A percentile compares a stretch with the other conserved stretches of the same genome.
Conservation (phyloP, 2,797 vertebrate species). For the Tiaroga cobitis region DNA sequence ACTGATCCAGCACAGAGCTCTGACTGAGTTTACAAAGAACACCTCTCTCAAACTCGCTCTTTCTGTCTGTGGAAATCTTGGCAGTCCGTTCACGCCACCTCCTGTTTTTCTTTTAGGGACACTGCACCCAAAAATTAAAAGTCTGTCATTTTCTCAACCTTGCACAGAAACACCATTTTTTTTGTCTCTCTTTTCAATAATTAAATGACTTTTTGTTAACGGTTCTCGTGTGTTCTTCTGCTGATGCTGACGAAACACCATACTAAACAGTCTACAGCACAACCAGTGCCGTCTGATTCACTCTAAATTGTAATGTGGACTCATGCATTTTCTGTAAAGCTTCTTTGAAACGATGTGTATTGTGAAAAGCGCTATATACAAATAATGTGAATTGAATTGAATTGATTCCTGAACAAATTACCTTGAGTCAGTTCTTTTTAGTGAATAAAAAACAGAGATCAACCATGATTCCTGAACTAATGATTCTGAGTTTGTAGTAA, state of each 20-base stretch:
- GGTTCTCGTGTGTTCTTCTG: neutral
- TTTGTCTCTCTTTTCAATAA: neutral
- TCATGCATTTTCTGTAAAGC: too few relatives aligned
- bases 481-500: neutral
- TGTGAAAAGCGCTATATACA: too few relatives aligned
- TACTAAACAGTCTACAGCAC: neutral
- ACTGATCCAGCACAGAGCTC: constrained; percentile 53
- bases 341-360: too few relatives aligned
- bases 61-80: constrained; percentile 33
- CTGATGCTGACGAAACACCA: neutral
- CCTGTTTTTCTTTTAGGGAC: constrained; percentile 10
- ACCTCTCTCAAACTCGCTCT: constrained; percentile 31
- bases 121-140: neutral
- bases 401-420: neutral
- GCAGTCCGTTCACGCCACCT: neutral
- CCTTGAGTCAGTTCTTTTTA: neutral
- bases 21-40: constrained; percentile 48
- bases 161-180: neutral
- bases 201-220: neutral
- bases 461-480: neutral
- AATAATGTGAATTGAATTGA: too few relatives aligned
- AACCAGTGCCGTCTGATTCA: neutral
- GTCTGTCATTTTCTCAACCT: neutral
- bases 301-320: too few relatives aligned
- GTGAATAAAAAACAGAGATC: neutral